Base-by-base conservation (phyloP, 2,113 vertebrate genomes). In the Felis chaus region DNA sequence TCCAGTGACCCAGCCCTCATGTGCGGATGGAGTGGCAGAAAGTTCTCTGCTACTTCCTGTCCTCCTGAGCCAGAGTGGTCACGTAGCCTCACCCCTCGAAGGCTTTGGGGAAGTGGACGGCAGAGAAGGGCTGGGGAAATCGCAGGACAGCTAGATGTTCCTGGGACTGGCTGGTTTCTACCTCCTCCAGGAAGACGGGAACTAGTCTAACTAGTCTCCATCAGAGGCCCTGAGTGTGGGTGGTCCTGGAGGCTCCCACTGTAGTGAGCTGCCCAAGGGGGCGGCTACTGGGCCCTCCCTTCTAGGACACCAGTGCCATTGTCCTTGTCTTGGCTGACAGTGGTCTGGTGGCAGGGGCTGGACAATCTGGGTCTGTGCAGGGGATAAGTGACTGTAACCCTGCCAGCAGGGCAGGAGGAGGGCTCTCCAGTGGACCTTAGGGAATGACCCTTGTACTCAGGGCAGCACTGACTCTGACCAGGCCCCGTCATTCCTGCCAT, bases 401-500 rank as follows among this genome's bases (percentile, higher is more conserved):
- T 14, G 1, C 0, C 0, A 78, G 55, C 10, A 1, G 53, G 19
- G 39, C 8, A 18, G 41, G 61, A 25, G 10, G 61, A 65, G 12
- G 0, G 71, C 61, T 76, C 16, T 29, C 8, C 33, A 6, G n/a
- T 7, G 5, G 1, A 31, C 78, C 31, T 48, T 25, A 45, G 21
- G 10, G n/a, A 61, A 33, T 0, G 0, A n/a, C 6, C 48, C 11
- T 4, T 1, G 1, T 33, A 18, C 23, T 19, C 12, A 36, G 23
- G 2, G 3, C 21, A 36, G 79, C 71, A 41, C 19, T 8, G 36
- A 69, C 31, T 25, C 12, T 0, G 5, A 1, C 12, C 84, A 23
- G 4, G 29, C 16, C 33, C 55, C 25, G 14, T 55, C 27, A 4
- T 48, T 69, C 55, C 39, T 0, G 13, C 5, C 27, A 3, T 41